Base-by-base conservation (phyloP, 23 tunicate genomes). In the Trididemnum nubilum region DNA sequence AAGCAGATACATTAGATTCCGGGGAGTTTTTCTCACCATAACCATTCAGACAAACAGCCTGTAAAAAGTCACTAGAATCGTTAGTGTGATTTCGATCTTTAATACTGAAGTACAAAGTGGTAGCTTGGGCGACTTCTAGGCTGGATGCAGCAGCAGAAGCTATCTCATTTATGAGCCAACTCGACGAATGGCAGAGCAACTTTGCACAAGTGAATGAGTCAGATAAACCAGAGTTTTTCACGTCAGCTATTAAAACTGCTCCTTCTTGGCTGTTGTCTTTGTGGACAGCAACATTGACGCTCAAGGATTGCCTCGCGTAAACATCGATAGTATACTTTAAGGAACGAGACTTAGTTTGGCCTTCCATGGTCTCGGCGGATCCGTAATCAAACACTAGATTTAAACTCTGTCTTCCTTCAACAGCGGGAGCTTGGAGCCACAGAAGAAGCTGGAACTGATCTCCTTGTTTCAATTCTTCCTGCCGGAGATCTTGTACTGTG, bases 381-480 rank as follows among this genome's bases (percentile, higher is more conserved):
- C 82, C 93, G 36, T 82, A 88, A 49, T 88, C 76, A 82, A 82
- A 72, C 79, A 82, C 24, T 2, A 82, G 34, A 24, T 57, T 63
- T 28, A 88, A 65, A 12, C 27, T 33, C 1, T 65, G 39, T 26
- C 49, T 34, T 37, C 54, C 79, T 34, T 44, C 63, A n/a, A 3
- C 33, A 33, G 21, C 15, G 1, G 76, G 73, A 35, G 70, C 79
- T 31, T 88, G 93, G 7, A 82, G 0, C 87, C 83, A 82, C 30
- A 74, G 31, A 21, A 29, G 35, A 32, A 88, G 71, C 36, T 82
- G 64, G 21, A 52, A 26, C 51, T 82, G 77, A 26, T 66, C 71
- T 4, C 76, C 83, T 33, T 75, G 71, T 1, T 66, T 51, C 21
- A 83, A 39, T 15, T 61, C 28, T 7, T 18, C 65, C 12, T 60